Evolutionary conservation across 2,888 invertebrate genomes (phyloP).

Genomic region (Steromphala cineraria): DNA sequence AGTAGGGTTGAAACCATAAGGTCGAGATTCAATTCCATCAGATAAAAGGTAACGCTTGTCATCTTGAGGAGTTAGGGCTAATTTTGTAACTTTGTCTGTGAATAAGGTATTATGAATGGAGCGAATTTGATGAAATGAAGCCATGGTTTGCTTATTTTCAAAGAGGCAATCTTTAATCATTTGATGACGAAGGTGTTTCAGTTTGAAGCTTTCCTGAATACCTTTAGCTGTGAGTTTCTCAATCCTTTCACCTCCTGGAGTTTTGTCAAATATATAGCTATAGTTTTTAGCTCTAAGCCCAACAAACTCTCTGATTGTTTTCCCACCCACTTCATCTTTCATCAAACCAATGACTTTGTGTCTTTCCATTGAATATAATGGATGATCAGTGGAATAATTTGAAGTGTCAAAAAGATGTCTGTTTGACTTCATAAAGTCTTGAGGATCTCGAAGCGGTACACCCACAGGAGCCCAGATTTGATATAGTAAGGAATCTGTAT

Average conservation of each 20-base stretch:
- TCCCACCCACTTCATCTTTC: not conserved
- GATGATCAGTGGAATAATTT: not conserved
- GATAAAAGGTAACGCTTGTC: not conserved
- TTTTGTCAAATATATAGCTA: not conserved
- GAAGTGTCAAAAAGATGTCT: not conserved
- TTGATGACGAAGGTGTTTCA: not conserved
- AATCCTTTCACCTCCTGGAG: not conserved
- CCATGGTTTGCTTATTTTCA: not conserved
- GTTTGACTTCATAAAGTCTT: not conserved
- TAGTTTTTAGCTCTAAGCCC: not conserved
- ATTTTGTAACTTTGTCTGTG: not conserved
- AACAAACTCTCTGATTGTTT: not conserved
- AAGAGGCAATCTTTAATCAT: not conserved
- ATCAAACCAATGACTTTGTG: not conserved
- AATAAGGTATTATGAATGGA: not conserved
- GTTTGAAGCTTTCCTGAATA: not conserved
- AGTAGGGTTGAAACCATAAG: not conserved
- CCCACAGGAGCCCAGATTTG: not conserved
- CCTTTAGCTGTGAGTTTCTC: not conserved
- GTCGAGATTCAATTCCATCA: not conserved
- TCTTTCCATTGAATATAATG: not conserved
- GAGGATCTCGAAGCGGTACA: not conserved
- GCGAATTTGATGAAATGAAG: not conserved
- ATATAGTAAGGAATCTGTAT: not conserved
- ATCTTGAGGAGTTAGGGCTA: not conserved